Conservation (phyloP, 2,888 invertebrate species). For the Nasonia oneida region DNA sequence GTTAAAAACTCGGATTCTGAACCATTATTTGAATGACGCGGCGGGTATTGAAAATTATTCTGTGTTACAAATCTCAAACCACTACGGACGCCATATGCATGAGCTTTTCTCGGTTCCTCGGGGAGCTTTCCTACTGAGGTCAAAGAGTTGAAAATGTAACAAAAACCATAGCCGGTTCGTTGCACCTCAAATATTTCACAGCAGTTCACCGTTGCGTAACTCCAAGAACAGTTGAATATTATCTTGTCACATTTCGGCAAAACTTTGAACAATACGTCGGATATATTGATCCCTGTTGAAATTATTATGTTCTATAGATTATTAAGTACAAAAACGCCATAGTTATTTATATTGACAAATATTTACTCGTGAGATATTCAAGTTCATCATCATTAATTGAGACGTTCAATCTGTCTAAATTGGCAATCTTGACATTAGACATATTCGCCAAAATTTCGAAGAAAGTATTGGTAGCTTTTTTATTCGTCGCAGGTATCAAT, state of each 20-base stretch:
- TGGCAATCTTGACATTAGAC: not conserved
- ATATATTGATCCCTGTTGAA: slow-evolving; percentile 39
- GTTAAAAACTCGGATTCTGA: not conserved
- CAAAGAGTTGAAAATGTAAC: slow-evolving; percentile 53
- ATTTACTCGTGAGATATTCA: slow-evolving; percentile 17
- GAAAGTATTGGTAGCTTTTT: not conserved
- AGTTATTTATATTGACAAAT: not conserved
- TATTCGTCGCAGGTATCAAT: slow-evolving; percentile 41
- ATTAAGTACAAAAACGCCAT: not conserved
- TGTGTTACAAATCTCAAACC: slow-evolving; percentile 18
- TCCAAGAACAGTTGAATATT: slow-evolving; percentile 37
- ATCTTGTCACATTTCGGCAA: slow-evolving; percentile 36
- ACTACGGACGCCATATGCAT: slow-evolving; percentile 12
- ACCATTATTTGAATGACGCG: not conserved
- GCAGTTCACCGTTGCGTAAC: slow-evolving; percentile 8
- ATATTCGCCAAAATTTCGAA: slow-evolving; percentile 14
- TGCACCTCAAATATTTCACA: slow-evolving; percentile 50
- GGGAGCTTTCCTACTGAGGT: slow-evolving; percentile 9
- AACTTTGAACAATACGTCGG: slow-evolving; percentile 24
- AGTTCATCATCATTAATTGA: not conserved
- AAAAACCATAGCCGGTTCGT: slow-evolving; percentile 46
- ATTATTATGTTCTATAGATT: not conserved
- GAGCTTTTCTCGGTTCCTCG: not conserved
- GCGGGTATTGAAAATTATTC: not conserved
- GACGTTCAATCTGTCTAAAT: not conserved